phyloP scores from a whole-genome alignment of 35 echinoderm and acorn worm genomes.

The Eucidaris tribuloides region DNA sequence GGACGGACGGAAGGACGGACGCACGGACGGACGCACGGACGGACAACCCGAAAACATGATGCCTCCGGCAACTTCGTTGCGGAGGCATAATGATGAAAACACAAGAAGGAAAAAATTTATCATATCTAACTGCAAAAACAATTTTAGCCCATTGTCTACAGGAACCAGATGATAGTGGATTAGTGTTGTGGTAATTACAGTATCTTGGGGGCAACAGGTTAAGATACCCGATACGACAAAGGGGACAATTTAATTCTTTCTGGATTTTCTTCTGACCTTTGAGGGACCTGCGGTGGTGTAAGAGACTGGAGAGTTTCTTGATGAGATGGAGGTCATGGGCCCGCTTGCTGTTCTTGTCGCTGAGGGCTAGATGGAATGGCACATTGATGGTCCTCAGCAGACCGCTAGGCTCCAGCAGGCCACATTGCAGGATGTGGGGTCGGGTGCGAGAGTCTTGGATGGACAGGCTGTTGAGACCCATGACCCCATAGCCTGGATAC shows the following conservation, averaged over 20 bases:
- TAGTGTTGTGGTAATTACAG: no score
- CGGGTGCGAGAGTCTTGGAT: slow-evolving; percentile 67
- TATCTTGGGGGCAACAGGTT: no score
- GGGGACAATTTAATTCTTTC: background rate
- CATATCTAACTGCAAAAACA: no score
- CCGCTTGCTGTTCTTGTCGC: slow-evolving; percentile 97
- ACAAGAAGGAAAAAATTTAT: no score
- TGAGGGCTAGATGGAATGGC: slow-evolving; percentile 95
- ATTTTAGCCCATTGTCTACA: no score
- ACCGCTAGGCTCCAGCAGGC: slow-evolving; percentile 72
- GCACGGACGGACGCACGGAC: no score
- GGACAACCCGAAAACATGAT: no score
- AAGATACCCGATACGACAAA: no score
- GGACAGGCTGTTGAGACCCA: slow-evolving; percentile 80
- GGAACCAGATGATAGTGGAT: no score
- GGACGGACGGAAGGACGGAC: no score
- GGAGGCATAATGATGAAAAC: no score
- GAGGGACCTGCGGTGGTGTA: slow-evolving; percentile 73
- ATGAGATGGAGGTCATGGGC: slow-evolving; percentile 93
- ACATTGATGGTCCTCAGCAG: slow-evolving; percentile 78
- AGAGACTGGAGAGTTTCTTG: slow-evolving; percentile 86
- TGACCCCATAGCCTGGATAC: slow-evolving; percentile 81
- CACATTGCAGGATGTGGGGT: slow-evolving; percentile 73
- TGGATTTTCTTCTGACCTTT: slow-evolving; percentile 62
- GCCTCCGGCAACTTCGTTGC: no score